Base-by-base conservation (phyloP, 1,140 invertebrate species). In the Micrasema minimum region DNA sequence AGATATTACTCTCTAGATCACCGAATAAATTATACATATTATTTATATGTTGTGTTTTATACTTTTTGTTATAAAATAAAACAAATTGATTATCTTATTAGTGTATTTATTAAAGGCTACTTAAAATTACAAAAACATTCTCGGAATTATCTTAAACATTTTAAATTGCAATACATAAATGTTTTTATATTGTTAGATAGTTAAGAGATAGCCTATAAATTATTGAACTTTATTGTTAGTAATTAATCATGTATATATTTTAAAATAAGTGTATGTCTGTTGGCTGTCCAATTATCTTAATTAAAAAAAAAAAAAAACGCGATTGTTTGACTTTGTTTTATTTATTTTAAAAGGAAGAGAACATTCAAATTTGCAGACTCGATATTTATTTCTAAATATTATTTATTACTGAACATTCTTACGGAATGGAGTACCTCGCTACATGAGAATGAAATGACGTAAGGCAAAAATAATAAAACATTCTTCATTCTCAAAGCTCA, bases 1-100 rank as follows among this genome's bases (percentile, higher is more conserved):
- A 82, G 76, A 72, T 83, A 50, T 76, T 85, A 53, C 72, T 83
- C 71, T 22, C 23, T 59, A 69, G 53, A 57, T 69, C 20, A 66
- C 50, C 26, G 38, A 12, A 22, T n/a, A n/a, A 41, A 38, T 16
- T 12, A 20, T 18, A 22, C 23, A 48, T 65, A n/a, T n/a, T n/a
- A n/a, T n/a, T n/a, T n/a, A n/a, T n/a, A n/a, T n/a, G n/a, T n/a
- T n/a, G n/a, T 46, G 11, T 48, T 41, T n/a, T n/a, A 41, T 31
- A 31, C 16, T 50, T n/a, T 64, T 6, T 62, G 43, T 43, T 41
- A 46, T 65, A 14, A 45, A 65, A 48, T 65, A 48, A 65, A 48
- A 48, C 22, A 41, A 37, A 14, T 12, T 22, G 20, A 43, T 65
- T 48, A 43, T 61, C 23, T 65, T 9, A 65, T 23, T 14, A 45